Evolutionary conservation across 1,140 invertebrate species (phyloP).

Genomic region (Magallana gigas): DNA sequence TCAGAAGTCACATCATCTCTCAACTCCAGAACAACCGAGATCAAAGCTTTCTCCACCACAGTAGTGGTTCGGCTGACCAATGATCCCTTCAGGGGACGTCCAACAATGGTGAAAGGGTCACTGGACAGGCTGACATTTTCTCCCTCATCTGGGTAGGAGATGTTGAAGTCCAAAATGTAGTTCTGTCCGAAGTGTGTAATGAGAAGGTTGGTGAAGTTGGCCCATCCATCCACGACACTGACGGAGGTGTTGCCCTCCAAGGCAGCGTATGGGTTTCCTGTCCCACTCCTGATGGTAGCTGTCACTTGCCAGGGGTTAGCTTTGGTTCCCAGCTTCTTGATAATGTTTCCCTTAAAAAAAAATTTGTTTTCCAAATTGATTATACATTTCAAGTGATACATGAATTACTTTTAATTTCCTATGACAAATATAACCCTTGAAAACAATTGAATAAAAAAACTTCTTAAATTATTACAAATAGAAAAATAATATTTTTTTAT

Average conservation of each 20-base stretch:
- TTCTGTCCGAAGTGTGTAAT: constrained; percentile 61
- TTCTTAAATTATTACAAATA: neutral
- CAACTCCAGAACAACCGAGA: constrained; percentile 57
- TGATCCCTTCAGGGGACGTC: constrained; percentile 48
- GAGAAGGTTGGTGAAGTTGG: constrained; percentile 64
- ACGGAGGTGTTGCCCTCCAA: constrained; percentile 59
- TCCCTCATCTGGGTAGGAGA: constrained; percentile 61
- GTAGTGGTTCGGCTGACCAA: constrained; percentile 43
- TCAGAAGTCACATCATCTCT: constrained; percentile 56
- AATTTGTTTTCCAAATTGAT: neutral
- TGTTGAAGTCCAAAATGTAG: constrained; percentile 66
- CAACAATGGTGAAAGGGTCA: constrained; percentile 47
- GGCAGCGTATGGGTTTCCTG: constrained; percentile 52
- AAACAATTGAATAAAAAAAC: too few relatives aligned
- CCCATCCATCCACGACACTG: constrained; percentile 66
- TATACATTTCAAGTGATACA: too few relatives aligned
- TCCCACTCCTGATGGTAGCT: constrained; percentile 50
- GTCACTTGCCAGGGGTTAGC: constrained; percentile 64
- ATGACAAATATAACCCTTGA: too few relatives aligned
- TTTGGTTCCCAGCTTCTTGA: constrained; percentile 59
- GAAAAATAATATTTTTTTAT: too few relatives aligned
- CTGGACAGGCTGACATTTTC: constrained; percentile 59
- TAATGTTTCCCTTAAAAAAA: constrained; percentile 58
- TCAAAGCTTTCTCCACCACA: constrained; percentile 40
- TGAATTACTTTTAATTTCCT: too few relatives aligned